These are phyloP conservation scores for Tetragonula clypearis DNA, from an alignment of 1,140 invertebrate species.

Conservation along the genomic window DNA sequence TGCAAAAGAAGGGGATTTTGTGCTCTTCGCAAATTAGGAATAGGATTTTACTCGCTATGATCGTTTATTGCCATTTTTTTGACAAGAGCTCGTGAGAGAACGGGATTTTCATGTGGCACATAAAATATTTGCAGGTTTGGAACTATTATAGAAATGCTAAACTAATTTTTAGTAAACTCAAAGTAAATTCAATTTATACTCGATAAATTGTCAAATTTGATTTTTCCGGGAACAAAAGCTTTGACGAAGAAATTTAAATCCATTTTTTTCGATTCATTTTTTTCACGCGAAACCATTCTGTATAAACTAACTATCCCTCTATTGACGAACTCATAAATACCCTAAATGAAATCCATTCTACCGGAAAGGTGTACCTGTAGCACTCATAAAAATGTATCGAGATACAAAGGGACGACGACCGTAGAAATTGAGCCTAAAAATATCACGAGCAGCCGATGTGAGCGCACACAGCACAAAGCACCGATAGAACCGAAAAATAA, in stretches of 20 bases:
- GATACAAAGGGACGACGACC: background rate
- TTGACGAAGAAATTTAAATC: too few species aligned
- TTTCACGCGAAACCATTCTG: background rate
- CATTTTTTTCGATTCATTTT: too few species aligned
- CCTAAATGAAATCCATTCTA: background rate
- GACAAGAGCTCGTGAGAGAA: too few species aligned
- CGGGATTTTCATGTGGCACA: too few species aligned
- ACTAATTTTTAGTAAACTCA: too few species aligned
- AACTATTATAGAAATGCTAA: background rate
- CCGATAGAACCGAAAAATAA: background rate
- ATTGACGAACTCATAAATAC: background rate
- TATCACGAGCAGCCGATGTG: rapidly evolving
- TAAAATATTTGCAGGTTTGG: too few species aligned
- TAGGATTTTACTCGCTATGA: background rate
- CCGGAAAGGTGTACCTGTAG: background rate
- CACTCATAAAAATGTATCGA: background rate
- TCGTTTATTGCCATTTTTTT: too few species aligned
- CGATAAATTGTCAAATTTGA: too few species aligned
- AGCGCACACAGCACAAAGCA: background rate
- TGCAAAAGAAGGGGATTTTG: background rate
- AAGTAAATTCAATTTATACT: too few species aligned
- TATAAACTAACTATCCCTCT: background rate
- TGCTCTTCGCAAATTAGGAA: background rate
- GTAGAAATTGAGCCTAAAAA: background rate
- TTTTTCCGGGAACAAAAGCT: too few species aligned